Evolutionary conservation across 2,113 vertebrate species (phyloP).

Genomic region (Martes martes): DNA sequence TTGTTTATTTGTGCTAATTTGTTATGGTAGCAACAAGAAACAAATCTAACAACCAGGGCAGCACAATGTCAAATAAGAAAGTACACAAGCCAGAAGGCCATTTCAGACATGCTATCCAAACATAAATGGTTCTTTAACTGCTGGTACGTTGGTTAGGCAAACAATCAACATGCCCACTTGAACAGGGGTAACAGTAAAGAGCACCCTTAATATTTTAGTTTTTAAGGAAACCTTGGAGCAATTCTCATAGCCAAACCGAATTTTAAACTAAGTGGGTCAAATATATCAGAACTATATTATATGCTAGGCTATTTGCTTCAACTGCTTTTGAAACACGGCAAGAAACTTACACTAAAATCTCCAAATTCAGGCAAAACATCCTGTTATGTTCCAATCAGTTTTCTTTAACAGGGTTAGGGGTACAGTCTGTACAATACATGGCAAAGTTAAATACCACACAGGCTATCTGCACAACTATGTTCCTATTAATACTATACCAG

Average conservation of each 20-base stretch:
- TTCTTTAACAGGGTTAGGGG: background rate
- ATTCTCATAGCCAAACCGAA: background rate
- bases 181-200: background rate
- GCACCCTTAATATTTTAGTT: background rate
- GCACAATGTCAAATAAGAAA: background rate
- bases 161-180: background rate
- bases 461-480: rapidly evolving
- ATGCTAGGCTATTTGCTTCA: background rate
- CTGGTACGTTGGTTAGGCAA: background rate
- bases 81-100: background rate
- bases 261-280: background rate
- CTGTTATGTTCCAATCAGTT: background rate
- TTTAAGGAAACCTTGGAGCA: background rate
- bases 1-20: background rate
- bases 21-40: background rate
- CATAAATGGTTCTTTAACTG: background rate
- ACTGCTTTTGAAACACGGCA: background rate
- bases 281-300: background rate
- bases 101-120: background rate
- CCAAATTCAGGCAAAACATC: background rate
- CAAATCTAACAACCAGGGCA: background rate
- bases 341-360: background rate
- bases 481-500: background rate
- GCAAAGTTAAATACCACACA: background rate
- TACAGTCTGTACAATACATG: background rate